Conservation (phyloP, 2,113 vertebrate species). For the Phyllostomus discolor region DNA sequence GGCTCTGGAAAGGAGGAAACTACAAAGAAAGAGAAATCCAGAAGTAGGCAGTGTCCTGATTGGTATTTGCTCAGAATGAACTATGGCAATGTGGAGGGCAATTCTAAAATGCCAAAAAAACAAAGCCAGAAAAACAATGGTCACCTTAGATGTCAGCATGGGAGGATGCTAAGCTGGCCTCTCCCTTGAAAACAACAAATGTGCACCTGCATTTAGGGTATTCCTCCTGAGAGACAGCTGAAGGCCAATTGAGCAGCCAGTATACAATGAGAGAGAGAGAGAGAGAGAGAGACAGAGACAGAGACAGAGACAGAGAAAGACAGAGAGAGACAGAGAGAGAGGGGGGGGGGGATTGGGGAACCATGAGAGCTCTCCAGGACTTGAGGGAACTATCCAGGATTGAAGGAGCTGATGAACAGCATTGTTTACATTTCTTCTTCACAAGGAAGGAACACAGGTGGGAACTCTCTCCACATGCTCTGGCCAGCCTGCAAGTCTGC, state of each 20-base stretch:
- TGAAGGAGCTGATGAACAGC: not conserved
- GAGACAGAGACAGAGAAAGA: too few species aligned
- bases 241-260: not conserved
- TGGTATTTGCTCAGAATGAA: not conserved
- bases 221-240: not conserved
- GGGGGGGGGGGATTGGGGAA: too few species aligned
- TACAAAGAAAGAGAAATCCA: not conserved
- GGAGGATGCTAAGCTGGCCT: not conserved
- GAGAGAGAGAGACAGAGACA: too few species aligned
- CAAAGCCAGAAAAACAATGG: not conserved
- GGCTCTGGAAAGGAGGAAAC: not conserved
- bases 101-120: not conserved
- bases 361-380: too few species aligned
- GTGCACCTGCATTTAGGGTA: not conserved
- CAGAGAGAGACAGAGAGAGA: too few species aligned
- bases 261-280: not conserved
- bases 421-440: not conserved
- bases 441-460: not conserved
- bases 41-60: not conserved
- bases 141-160: not conserved
- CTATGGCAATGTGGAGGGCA: not conserved
- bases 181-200: not conserved
- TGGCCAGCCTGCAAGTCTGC: not conserved
- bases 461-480: not conserved
- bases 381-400: not conserved